Conservation (phyloP, 2,113 vertebrate genomes). For the Neodontobutis hainanensis region DNA sequence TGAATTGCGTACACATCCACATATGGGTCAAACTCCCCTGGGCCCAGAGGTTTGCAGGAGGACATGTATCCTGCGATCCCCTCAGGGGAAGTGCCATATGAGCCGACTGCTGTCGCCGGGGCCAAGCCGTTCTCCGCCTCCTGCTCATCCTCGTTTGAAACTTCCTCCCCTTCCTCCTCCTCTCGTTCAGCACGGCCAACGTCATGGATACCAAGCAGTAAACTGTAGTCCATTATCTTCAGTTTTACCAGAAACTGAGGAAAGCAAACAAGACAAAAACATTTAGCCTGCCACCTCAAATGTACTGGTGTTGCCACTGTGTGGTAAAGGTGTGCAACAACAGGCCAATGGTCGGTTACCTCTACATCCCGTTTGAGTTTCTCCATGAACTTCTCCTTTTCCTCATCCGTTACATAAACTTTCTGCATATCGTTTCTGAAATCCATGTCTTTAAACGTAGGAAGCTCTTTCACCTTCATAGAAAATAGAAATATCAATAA, state of each 20-base stretch:
- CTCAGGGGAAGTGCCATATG: slow-evolving; percentile 88
- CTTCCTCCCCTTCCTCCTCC: slow-evolving; percentile 82
- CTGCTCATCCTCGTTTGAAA: slow-evolving; percentile 81
- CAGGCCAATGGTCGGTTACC: slow-evolving; percentile 67
- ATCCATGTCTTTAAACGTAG: slow-evolving; percentile 91
- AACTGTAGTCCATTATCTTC: slow-evolving; percentile 95
- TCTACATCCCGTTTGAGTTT: slow-evolving; percentile 90
- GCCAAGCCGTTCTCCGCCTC: slow-evolving; percentile 79
- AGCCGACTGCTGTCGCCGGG: slow-evolving; percentile 69
- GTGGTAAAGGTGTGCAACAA: slow-evolving; percentile 31
- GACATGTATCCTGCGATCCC: slow-evolving; percentile 89
- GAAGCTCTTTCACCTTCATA: slow-evolving; percentile 86
- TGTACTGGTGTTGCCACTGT: slow-evolving; percentile 27
- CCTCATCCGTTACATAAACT: slow-evolving; percentile 86
- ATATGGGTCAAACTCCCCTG: slow-evolving; percentile 88
- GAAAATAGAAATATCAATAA: not conserved
- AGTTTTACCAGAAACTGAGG: slow-evolving; percentile 86
- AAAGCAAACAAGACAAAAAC: not conserved
- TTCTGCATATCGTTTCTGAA: slow-evolving; percentile 92
- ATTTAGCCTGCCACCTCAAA: not conserved
- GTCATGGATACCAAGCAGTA: slow-evolving; percentile 91
- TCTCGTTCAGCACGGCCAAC: slow-evolving; percentile 83
- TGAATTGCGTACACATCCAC: slow-evolving; percentile 88
- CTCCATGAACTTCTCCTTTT: slow-evolving; percentile 87
- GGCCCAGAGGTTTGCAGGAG: slow-evolving; percentile 84